Percentiles rank a stretch among this genome's conserved stretches.
Conservation (phyloP, 2,113 vertebrate species). For the Dryoscopus gambensis region DNA sequence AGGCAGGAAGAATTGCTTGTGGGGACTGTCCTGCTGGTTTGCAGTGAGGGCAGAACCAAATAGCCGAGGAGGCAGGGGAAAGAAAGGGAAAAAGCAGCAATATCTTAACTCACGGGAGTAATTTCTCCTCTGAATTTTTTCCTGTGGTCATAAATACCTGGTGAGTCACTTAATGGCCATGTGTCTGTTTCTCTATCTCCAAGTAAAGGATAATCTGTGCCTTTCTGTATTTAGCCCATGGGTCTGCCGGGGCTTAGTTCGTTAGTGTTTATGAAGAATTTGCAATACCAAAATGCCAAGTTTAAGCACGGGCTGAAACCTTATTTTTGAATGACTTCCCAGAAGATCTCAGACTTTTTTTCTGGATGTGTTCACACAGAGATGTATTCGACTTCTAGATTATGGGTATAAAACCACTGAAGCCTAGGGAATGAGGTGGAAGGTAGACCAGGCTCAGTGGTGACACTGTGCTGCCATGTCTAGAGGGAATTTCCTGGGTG, state of each 20-base stretch:
- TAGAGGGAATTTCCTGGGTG: background rate
- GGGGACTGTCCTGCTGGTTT: background rate
- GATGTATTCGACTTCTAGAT: background rate
- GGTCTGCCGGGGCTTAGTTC: background rate
- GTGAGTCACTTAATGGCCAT: background rate
- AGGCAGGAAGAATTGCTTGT: background rate
- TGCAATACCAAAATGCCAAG: background rate
- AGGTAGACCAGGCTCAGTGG: background rate
- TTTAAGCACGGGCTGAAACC: background rate
- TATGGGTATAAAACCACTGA: background rate
- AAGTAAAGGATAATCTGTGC: background rate
- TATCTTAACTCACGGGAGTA: background rate
- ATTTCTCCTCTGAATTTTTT: background rate
- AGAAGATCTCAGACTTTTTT: background rate
- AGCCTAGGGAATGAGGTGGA: background rate
- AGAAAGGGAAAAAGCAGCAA: background rate
- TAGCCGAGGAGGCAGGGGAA: background rate
- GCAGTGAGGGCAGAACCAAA: background rate
- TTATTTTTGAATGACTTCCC: background rate
- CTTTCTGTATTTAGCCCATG: background rate
- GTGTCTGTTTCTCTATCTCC: background rate
- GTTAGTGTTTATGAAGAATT: background rate
- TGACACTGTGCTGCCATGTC: background rate
- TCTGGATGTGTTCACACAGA: background rate
- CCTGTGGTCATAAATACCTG: conserved; percentile 9